These are phyloP conservation scores for Perdita meconis DNA, from an alignment of 2,888 invertebrate species.

Conservation along the genomic window DNA sequence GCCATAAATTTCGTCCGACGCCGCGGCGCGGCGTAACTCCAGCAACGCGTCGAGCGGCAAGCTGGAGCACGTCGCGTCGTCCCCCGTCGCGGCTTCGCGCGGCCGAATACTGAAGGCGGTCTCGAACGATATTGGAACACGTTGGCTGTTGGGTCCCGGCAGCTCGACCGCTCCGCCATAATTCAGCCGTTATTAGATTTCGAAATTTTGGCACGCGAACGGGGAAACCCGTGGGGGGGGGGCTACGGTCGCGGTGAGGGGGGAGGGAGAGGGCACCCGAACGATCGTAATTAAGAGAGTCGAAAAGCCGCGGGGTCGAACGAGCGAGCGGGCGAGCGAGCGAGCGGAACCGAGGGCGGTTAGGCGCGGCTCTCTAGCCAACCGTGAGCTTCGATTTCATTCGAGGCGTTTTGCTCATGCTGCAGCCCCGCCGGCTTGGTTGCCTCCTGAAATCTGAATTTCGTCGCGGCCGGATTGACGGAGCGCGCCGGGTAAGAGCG, in stretches of 20 bases:
- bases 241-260: too few species aligned
- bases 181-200: conserved; percentile 41
- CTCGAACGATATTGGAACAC: conserved; percentile 23
- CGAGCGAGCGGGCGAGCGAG: too few species aligned
- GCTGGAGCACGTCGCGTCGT: not conserved
- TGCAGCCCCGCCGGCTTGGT: not conserved
- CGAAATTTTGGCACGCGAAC: conserved; percentile 12
- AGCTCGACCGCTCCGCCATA: not conserved
- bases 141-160: not conserved
- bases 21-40: conserved; percentile 40
- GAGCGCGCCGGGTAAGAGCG: not conserved
- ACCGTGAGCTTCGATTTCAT: conserved; percentile 6
- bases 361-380: conserved; percentile 13
- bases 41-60: conserved; percentile 32
- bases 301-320: not conserved
- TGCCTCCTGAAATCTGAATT: conserved; percentile 16
- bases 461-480: conserved; percentile 21
- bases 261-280: not conserved
- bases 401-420: not conserved
- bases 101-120: not conserved
- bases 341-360: conserved; percentile 4
- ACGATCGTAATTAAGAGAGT: conserved; percentile 35
- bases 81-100: conserved; percentile 4
- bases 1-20: conserved; percentile 57
- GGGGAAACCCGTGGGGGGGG: too few species aligned